Evolutionary conservation across 2,888 invertebrate species (phyloP).

Genomic region (Chelonus formosanus): DNA sequence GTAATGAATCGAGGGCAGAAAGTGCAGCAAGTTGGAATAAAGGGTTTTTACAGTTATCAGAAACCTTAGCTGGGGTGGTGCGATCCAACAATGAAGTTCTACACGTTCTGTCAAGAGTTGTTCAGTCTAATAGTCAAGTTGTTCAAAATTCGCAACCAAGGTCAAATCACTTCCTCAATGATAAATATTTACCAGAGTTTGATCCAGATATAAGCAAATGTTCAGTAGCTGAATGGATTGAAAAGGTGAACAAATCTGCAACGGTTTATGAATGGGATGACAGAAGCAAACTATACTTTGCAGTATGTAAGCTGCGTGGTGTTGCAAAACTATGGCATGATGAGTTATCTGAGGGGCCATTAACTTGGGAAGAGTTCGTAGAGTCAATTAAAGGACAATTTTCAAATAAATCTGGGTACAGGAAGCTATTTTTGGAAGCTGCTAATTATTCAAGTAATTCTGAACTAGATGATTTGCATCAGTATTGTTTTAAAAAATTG

Average conservation of each 20-base stretch:
- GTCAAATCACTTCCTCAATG: slow-evolving; percentile 10
- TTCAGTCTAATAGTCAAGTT: too few species aligned
- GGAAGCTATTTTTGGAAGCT: slow-evolving; percentile 23
- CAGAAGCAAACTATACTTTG: slow-evolving; percentile 17
- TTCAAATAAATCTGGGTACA: slow-evolving; percentile 14
- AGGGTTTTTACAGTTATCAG: too few species aligned
- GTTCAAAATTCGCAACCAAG: too few species aligned
- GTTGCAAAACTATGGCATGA: slow-evolving; percentile 26
- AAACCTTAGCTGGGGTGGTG: too few species aligned
- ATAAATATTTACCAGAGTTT: slow-evolving; percentile 18
- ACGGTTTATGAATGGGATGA: slow-evolving; percentile 21
- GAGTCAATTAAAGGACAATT: slow-evolving; percentile 14
- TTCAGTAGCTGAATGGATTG: slow-evolving; percentile 14
- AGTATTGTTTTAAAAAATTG: slow-evolving; percentile 24
- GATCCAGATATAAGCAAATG: slow-evolving; percentile 2
- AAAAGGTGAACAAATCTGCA: slow-evolving; percentile 4
- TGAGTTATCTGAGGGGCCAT: not conserved
- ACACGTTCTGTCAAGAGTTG: too few species aligned
- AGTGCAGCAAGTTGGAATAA: too few species aligned
- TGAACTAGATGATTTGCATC: slow-evolving; percentile 23
- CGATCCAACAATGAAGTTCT: too few species aligned
- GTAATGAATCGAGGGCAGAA: too few species aligned
- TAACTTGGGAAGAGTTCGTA: slow-evolving; percentile 17
- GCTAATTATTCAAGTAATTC: slow-evolving; percentile 8
- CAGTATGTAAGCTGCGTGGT: slow-evolving; percentile 10